Base-by-base conservation (phyloP, 92 coral and sea anemone genomes). In the Siderastrea siderea region DNA sequence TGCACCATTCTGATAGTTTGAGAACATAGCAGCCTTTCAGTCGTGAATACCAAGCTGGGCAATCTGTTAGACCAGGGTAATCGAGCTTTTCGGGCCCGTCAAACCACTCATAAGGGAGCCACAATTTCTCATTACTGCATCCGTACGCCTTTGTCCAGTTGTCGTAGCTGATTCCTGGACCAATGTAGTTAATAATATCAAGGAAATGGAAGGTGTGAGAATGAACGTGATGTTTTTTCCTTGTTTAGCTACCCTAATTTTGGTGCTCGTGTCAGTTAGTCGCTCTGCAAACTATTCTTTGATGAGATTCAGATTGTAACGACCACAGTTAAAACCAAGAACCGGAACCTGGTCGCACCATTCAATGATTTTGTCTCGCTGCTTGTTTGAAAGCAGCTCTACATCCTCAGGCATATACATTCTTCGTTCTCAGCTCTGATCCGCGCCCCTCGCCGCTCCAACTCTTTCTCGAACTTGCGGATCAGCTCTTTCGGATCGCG, bases 41-140 rank as follows among this genome's bases (percentile, higher is more conserved):
- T 26, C 38, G 38, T 26, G 75, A 70, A 15, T 10, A 70, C 75
- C 75, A 70, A 2, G 53, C 17, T 3, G 14, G 75, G 7, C 46
- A 46, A 11, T 70, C 75, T 3, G 75, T 15, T 4, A 70, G 53
- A 49, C 54, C 75, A 4, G 75, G 75, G 7, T 45, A 70, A 70
- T 70, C 75, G 4, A 47, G 54, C 15, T 45, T 71, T 49, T 46
- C 55, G 17, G 75, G 75, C n/a, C 3, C 4, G 45, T 46, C 75
- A 15, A 70, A 70, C 75, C 15, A 58, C 46, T 83, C 80, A 47
- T 83, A 83, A 2, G 78, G 87, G 15, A 82, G 46, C 79, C 80
- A 72, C 47, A 58, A 83, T 54, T 83, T 83, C 38, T n/a, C 53
- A 15, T 49, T 13, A 5, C 14, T 50, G 14, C 87, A 71, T 3